Conservation (phyloP, 2,113 vertebrate genomes). For the Castor canadensis region DNA sequence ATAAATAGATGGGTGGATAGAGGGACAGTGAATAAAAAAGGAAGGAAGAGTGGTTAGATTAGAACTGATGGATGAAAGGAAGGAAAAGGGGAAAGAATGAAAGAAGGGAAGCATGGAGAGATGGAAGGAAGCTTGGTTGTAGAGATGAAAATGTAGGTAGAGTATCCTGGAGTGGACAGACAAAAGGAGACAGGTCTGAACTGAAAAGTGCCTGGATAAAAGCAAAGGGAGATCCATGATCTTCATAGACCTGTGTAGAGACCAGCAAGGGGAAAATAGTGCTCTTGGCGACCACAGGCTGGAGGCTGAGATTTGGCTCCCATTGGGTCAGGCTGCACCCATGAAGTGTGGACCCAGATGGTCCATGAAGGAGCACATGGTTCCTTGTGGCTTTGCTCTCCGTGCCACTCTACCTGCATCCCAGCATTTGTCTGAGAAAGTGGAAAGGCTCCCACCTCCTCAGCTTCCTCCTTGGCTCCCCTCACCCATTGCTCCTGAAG, state of each 20-base stretch:
- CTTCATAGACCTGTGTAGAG: not conserved
- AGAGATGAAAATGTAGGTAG: not conserved
- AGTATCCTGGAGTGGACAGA: not conserved
- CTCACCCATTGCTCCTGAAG: not conserved
- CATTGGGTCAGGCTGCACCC: not conserved
- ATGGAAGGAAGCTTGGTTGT: not conserved
- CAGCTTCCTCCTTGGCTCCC: not conserved
- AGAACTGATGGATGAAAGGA: not conserved
- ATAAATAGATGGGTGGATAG: no score
- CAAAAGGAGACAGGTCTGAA: not conserved
- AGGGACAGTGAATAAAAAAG: not conserved
- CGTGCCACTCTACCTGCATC: not conserved
- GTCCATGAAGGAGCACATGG: no score
- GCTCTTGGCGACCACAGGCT: not conserved
- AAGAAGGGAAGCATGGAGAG: not conserved
- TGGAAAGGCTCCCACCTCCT: not conserved
- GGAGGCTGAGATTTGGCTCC: no score
- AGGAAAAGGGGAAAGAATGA: no score
- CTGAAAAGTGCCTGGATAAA: not conserved
- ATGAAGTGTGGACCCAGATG: accelerated
- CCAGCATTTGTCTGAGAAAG: not conserved
- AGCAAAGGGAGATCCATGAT: not conserved
- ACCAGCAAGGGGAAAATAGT: not conserved
- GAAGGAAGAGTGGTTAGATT: not conserved
- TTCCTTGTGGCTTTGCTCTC: not conserved